These are phyloP conservation scores for Holotrichia oblita DNA, from an alignment of 1,140 invertebrate species.

Conservation along the genomic window DNA sequence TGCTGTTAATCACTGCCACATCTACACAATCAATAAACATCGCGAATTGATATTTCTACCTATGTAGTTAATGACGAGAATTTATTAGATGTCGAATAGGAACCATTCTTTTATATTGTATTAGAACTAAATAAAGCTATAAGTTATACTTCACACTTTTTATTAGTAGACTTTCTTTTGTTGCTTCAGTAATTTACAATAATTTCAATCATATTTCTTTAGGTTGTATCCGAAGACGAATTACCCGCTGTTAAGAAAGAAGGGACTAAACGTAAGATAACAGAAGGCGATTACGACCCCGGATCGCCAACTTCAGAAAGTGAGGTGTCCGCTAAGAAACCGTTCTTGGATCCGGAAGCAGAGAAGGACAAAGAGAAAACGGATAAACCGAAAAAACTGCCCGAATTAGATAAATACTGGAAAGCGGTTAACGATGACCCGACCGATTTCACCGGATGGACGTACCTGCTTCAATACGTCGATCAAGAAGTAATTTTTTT, in stretches of 20 bases:
- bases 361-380: constrained; percentile 59
- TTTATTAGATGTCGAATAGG: too few relatives aligned
- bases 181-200: too few relatives aligned
- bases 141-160: too few relatives aligned
- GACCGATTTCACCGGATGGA: constrained; percentile 97
- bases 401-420: constrained; percentile 94
- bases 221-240: constrained; percentile 81
- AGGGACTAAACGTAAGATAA: constrained; percentile 67
- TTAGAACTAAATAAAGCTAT: too few relatives aligned
- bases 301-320: constrained; percentile 80
- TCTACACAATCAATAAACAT: too few relatives aligned
- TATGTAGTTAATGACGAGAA: too few relatives aligned
- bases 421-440: constrained; percentile 94
- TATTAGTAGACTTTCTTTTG: too few relatives aligned
- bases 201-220: too few relatives aligned
- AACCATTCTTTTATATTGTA: too few relatives aligned
- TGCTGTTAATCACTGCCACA: too few relatives aligned
- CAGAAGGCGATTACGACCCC: constrained; percentile 76
- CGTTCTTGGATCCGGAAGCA: constrained; percentile 59
- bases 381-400: constrained; percentile 66
- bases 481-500: constrained; percentile 89
- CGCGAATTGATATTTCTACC: too few relatives aligned
- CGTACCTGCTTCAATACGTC: constrained; percentile 94
- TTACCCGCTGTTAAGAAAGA: constrained; percentile 68
- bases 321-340: constrained; percentile 73